Base-by-base conservation (phyloP, 2,888 invertebrate species). In the Ischnura elegans region DNA sequence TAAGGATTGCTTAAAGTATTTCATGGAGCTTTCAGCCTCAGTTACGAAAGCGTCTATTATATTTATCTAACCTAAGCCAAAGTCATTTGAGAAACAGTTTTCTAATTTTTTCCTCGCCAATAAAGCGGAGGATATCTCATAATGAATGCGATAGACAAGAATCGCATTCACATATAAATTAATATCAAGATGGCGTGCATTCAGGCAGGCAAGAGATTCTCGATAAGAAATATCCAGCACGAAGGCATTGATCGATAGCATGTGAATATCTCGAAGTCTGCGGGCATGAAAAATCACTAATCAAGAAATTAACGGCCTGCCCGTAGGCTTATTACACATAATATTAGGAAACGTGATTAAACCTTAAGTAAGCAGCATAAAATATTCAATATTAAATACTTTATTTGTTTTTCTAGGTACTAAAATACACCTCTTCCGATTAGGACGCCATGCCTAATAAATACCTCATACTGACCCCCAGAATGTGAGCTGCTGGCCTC, bases 181-280 rank as follows among this genome's bases (percentile, higher is more conserved):
- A 76, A 36, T 86, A 29, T 86, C n/a, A 86, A 86, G 46, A 19
- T 86, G 45, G 86, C 86, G 86, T 86, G 86, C 46, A 21, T 86
- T 46, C 46, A 46, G n/a, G 25, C 45, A 45, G 46, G 3, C n/a
- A 46, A 86, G 21, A 43, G 25, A 19, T 86, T 86, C 25, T 86
- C 45, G 86, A 86, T 86, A 86, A 46, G 86, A 86, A 86, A 86
- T 86, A 45, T 25, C 86, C 86, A 13, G 46, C 86, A 86, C 45
- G 86, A 86, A 86, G 46, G 46, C 45, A 45, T n/a, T 0, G 42
- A 42, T 46, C 46, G 45, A 86, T 86, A 86, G 46, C 43, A 86
- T 86, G 86, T 46, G 86, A 46, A 86, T 46, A 43, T 86, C 45
- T 21, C 16, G 19, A 42, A 6, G 3, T 42, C 45, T 45, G 45